Evolutionary conservation across 2,797 vertebrate genomes (phyloP).

Genomic region (Tokudaia tokunoshimensis): DNA sequence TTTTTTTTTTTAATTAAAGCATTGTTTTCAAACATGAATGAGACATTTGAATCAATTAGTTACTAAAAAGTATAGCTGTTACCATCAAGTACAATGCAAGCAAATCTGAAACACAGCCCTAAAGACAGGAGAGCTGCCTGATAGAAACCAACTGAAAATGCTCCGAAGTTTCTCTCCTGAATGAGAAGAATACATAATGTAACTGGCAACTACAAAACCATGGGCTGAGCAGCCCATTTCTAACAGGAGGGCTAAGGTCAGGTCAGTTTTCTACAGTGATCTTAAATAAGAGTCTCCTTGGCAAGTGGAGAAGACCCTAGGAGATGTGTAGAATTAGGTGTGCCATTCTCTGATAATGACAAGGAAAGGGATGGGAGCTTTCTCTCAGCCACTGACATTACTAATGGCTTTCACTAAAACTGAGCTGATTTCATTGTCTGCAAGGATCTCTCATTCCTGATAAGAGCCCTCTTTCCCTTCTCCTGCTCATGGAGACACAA

Average conservation of each 20-base stretch:
- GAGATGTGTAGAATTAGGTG: conserved; percentile 73
- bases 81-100: conserved; percentile 74
- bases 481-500: background rate
- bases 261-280: background rate
- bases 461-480: conserved; percentile 19
- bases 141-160: conserved; percentile 78
- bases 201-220: conserved; percentile 72
- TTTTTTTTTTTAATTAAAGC: conserved; percentile 59
- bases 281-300: conserved; percentile 13
- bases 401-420: conserved; percentile 40
- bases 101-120: conserved; percentile 82
- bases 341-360: conserved; percentile 20
- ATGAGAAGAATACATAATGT: conserved; percentile 69
- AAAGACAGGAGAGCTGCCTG: conserved; percentile 75
- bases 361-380: background rate
- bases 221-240: conserved; percentile 72
- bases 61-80: conserved; percentile 69
- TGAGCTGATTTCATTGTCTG: background rate
- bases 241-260: conserved; percentile 75
- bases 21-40: conserved; percentile 75
- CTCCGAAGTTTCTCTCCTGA: conserved; percentile 61
- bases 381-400: background rate
- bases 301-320: conserved; percentile 62
- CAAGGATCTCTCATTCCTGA: conserved; percentile 1
- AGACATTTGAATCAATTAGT: conserved; percentile 77